Evolutionary conservation across 2,797 vertebrate genomes (phyloP).

Genomic region (Molossus alvarezi): DNA sequence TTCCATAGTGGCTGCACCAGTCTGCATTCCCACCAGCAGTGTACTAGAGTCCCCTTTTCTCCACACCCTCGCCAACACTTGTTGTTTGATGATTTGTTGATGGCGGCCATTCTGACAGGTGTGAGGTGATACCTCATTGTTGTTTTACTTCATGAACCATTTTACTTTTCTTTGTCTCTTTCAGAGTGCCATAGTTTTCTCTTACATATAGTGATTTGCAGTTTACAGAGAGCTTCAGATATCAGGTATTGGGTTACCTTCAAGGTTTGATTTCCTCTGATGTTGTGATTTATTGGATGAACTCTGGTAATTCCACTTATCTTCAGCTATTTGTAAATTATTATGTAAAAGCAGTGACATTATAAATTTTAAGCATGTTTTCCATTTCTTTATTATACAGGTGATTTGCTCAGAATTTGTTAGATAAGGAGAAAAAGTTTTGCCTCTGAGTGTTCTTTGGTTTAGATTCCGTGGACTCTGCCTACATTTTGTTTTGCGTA

Average conservation of each 20-base stretch:
- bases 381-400: neutral
- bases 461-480: conserved; percentile 69
- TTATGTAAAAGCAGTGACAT: neutral
- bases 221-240: neutral
- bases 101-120: too few relatives aligned
- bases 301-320: neutral
- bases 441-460: conserved; percentile 14
- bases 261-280: conserved; percentile 6
- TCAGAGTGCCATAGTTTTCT: neutral
- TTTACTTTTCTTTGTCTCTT: neutral
- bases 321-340: conserved; percentile 4
- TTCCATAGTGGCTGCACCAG: too few relatives aligned
- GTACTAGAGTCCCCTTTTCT: too few relatives aligned
- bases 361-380: neutral
- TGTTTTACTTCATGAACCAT: neutral
- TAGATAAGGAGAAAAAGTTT: conserved; percentile 28
- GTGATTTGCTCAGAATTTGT: conserved; percentile 51
- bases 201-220: neutral
- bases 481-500: conserved; percentile 53
- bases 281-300: neutral
- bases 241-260: neutral
- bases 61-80: too few relatives aligned
- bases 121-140: too few relatives aligned
- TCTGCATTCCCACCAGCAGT: too few relatives aligned
- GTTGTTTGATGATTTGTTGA: too few relatives aligned